These are phyloP conservation scores for Acanthochromis polyacanthus DNA, from an alignment of 2,113 vertebrate species.

Conservation along the genomic window DNA sequence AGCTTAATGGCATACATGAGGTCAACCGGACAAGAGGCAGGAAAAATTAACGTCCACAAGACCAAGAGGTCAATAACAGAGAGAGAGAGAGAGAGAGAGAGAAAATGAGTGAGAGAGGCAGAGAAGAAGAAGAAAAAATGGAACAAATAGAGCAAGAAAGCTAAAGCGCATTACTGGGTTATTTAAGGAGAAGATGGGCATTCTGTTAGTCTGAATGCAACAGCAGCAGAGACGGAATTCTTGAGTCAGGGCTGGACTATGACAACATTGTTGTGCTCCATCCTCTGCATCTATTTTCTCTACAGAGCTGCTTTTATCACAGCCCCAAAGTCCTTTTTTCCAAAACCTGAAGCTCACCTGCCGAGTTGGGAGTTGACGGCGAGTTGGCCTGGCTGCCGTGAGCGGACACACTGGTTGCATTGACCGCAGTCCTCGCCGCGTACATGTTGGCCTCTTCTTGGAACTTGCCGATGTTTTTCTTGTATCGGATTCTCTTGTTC, in stretches of 20 bases:
- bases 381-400: conserved; percentile 99
- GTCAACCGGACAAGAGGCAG: conserved; percentile 84
- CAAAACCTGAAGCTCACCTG: conserved; percentile 87
- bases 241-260: conserved; percentile 36
- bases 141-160: conserved; percentile 36
- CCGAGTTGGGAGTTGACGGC: conserved; percentile 98
- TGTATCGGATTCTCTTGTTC: conserved; percentile 99
- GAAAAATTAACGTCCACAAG: conserved; percentile 81
- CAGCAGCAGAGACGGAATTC: conserved; percentile 63
- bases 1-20: conserved; percentile 84
- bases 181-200: conserved; percentile 25
- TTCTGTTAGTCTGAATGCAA: conserved; percentile 41
- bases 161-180: conserved; percentile 38
- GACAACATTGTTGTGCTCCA: conserved; percentile 8
- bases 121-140: conserved; percentile 37
- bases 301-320: background rate
- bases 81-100: conserved; percentile 50
- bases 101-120: conserved; percentile 15
- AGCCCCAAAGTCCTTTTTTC: background rate
- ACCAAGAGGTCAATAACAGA: conserved; percentile 79
- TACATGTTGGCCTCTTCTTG: conserved; percentile 99
- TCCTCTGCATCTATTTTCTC: conserved; percentile 1
- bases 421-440: conserved; percentile 97
- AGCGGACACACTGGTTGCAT: conserved; percentile 95
- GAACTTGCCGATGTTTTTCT: conserved; percentile 99